phyloP scores from a whole-genome alignment of 2,113 vertebrate species.

The Poeciliopsis retropinna region DNA sequence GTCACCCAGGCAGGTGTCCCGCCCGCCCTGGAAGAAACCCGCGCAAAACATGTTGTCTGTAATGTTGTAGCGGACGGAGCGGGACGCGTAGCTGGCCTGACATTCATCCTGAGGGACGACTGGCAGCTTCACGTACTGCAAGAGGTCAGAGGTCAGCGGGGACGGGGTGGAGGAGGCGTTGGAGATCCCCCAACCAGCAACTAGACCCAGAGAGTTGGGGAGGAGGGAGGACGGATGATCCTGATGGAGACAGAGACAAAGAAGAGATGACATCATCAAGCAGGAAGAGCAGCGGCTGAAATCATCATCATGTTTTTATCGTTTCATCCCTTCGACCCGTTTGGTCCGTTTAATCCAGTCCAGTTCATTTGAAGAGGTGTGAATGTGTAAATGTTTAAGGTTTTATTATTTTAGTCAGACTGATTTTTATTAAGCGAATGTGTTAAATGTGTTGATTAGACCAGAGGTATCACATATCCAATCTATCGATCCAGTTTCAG shows the following conservation, averaged over 20 bases:
- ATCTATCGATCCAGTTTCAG: no score
- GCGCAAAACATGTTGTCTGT: slow-evolving; percentile 98
- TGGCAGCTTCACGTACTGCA: slow-evolving; percentile 95
- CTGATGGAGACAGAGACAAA: slow-evolving; percentile 38
- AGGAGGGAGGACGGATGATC: slow-evolving; percentile 71
- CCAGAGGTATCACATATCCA: no score
- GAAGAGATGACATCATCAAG: neutral
- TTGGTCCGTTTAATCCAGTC: no score
- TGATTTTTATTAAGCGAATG: no score
- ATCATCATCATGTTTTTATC: neutral
- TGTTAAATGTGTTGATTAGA: no score
- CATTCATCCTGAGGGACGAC: slow-evolving; percentile 91
- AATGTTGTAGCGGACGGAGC: slow-evolving; percentile 91
- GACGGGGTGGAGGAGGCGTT: slow-evolving; percentile 79
- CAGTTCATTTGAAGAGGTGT: no score
- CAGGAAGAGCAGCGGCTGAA: no score
- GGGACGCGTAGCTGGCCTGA: slow-evolving; percentile 88
- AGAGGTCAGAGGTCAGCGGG: slow-evolving; percentile 83
- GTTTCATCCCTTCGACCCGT: no score
- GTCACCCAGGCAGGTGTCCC: slow-evolving; percentile 95
- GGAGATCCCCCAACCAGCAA: slow-evolving; percentile 96
- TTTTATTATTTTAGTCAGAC: no score
- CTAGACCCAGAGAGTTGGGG: slow-evolving; percentile 87
- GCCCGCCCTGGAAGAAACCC: slow-evolving; percentile 90
- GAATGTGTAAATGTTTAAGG: no score